Conservation (phyloP, 2,888 invertebrate genomes). For the Stictocephala bisonia region DNA sequence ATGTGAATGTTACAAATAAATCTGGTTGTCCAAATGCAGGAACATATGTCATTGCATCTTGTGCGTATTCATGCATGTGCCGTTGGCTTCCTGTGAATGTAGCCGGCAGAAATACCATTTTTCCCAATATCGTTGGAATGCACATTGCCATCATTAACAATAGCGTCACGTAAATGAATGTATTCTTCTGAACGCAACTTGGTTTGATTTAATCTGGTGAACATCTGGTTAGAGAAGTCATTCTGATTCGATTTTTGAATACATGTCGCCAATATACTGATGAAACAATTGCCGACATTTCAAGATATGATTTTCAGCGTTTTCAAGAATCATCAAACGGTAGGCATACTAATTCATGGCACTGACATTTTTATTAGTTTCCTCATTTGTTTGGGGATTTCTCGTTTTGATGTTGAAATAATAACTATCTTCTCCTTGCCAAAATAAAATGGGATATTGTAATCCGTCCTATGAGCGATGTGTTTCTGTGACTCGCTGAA, state of each 20-base stretch:
- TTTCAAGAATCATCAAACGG: conserved; percentile 37
- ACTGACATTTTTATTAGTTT: conserved; percentile 47
- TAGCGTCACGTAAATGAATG: conserved; percentile 61
- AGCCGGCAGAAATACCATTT: conserved; percentile 59
- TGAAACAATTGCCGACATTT: conserved; percentile 51
- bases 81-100: conserved; percentile 59
- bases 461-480: conserved; percentile 55
- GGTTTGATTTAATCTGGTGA: conserved; percentile 60
- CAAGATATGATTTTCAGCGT: conserved; percentile 37
- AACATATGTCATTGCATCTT: conserved; percentile 62
- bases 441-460: conserved; percentile 57
- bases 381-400: not conserved
- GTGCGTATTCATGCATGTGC: conserved; percentile 60
- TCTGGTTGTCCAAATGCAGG: conserved; percentile 56
- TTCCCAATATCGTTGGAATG: conserved; percentile 52
- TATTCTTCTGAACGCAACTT: conserved; percentile 59
- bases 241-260: conserved; percentile 62
- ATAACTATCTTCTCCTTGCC: conserved; percentile 11
- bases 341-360: conserved; percentile 33
- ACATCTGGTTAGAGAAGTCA: conserved; percentile 59
- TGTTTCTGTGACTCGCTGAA: not conserved
- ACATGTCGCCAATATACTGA: conserved; percentile 63
- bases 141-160: conserved; percentile 55
- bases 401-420: not conserved
- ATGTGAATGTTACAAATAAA: conserved; percentile 58